A percentile compares a stretch with the other conserved stretches of the same genome.
phyloP scores from a whole-genome alignment of 2,113 vertebrate species.

The Orycteropus afer region DNA sequence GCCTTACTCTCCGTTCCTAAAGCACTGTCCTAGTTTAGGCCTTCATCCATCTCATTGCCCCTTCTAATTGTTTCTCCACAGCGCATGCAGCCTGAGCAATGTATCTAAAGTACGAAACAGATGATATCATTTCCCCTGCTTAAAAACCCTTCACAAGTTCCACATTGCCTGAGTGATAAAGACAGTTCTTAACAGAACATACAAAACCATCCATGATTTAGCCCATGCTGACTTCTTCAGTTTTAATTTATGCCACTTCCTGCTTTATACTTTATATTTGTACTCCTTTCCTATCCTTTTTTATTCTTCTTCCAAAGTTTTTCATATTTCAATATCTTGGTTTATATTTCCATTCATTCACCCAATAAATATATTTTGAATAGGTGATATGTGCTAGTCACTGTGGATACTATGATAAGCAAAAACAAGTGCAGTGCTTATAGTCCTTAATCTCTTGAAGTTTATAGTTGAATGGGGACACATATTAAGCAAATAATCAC shows the following conservation, averaged over 20 bases:
- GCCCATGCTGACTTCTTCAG: background rate
- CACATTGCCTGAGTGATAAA: background rate
- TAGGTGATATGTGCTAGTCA: background rate
- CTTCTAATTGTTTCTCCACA: background rate
- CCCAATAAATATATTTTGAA: background rate
- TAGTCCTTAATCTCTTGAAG: background rate
- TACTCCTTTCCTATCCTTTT: background rate
- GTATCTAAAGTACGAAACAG: background rate
- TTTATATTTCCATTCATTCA: background rate
- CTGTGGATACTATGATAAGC: background rate
- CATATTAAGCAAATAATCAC: background rate
- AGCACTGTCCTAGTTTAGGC: background rate
- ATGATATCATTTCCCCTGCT: background rate
- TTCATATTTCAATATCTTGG: background rate
- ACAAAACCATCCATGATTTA: background rate
- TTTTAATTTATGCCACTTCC: background rate
- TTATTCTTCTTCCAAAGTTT: background rate
- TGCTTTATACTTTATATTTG: background rate
- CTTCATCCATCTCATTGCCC: background rate
- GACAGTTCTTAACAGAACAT: background rate
- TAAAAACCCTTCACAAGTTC: background rate
- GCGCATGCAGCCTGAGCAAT: background rate
- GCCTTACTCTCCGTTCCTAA: background rate
- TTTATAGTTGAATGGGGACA: background rate
- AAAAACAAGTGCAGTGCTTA: background rate